Conservation (phyloP, 2,113 vertebrate species). For the Pimephales promelas region DNA sequence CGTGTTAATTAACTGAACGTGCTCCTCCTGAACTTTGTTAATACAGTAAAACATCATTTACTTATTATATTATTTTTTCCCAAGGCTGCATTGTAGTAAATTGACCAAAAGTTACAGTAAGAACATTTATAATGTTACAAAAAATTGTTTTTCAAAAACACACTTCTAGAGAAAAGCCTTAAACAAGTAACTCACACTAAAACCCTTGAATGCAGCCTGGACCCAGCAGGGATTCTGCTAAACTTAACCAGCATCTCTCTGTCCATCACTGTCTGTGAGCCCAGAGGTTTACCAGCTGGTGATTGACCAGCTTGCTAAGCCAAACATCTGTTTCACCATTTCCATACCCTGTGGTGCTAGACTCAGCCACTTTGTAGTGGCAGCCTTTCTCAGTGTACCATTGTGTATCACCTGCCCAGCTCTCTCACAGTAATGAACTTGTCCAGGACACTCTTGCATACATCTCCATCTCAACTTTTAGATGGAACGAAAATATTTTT, state of each 20-base stretch:
- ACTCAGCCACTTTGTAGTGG: slow-evolving; percentile 13
- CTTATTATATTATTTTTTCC: no score
- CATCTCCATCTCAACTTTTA: background rate
- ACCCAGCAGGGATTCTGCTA: slow-evolving; percentile 13
- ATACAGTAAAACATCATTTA: no score
- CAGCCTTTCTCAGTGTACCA: slow-evolving; percentile 14
- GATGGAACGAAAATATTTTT: no score
- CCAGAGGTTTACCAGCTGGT: slow-evolving; percentile 42
- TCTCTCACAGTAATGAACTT: background rate
- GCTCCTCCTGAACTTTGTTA: no score
- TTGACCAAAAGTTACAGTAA: no score
- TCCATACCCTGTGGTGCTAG: slow-evolving; percentile 8
- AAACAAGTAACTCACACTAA: background rate
- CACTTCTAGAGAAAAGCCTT: background rate
- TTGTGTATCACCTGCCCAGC: slow-evolving; percentile 21
- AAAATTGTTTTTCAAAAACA: background rate
- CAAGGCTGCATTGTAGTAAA: no score
- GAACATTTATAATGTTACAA: no score
- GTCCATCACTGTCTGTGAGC: background rate
- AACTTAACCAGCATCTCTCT: background rate
- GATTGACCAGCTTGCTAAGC: slow-evolving; percentile 34
- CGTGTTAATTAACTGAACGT: no score
- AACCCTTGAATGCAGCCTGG: background rate
- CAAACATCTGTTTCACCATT: slow-evolving; percentile 27
- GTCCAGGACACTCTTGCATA: slow-evolving; percentile 2